These are phyloP conservation scores for Pluvialis apricaria DNA, from an alignment of 2,113 vertebrate species.

Conservation along the genomic window DNA sequence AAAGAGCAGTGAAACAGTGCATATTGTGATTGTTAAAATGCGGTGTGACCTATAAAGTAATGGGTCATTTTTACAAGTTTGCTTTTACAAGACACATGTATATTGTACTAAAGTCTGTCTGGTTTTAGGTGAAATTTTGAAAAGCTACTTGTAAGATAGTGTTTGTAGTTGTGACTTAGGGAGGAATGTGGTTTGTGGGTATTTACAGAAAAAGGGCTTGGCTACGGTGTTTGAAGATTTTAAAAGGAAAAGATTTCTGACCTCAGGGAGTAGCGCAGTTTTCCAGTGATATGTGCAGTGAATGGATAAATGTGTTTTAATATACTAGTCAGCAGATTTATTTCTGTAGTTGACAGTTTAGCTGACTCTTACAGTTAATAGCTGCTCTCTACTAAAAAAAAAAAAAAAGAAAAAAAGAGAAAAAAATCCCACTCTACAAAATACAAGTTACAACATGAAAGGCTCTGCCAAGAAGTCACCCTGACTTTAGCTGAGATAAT, in stretches of 20 bases:
- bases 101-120: neutral
- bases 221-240: neutral
- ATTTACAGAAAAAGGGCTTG: neutral
- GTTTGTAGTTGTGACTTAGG: neutral
- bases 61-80: neutral
- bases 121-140: neutral
- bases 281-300: neutral
- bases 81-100: neutral
- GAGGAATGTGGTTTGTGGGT: neutral
- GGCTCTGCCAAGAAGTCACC: neutral
- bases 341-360: constrained; percentile 12
- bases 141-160: neutral
- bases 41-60: neutral
- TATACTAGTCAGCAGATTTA: constrained; percentile 31
- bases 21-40: neutral
- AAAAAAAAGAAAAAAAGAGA: neutral
- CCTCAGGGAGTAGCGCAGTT: neutral
- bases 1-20: neutral
- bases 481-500: neutral
- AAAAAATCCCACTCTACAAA: neutral
- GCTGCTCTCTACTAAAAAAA: neutral
- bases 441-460: neutral
- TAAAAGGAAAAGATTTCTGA: neutral
- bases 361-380: constrained; percentile 9
- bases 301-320: constrained; percentile 1